Base-by-base conservation (phyloP, 2,888 invertebrate genomes). In the Leuctra nigra region DNA sequence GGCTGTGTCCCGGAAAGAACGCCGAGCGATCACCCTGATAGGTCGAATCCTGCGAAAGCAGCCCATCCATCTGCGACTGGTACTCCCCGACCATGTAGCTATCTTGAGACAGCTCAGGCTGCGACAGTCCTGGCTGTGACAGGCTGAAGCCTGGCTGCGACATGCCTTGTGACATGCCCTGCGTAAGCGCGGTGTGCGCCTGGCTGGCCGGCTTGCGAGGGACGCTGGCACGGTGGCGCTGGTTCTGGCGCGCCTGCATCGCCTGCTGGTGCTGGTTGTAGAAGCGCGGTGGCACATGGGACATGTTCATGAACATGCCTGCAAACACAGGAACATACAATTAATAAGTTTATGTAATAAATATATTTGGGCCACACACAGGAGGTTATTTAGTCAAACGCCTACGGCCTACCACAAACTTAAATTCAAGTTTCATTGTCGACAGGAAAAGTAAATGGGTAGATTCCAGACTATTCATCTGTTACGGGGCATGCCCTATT, bases 251-350 rank as follows among this genome's bases (percentile, higher is more conserved):
- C 0, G 77, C 78, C 64, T 80, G 80, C 55, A 85, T 69, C 0
- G 84, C 82, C 66, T 83, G 83, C 65, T 82, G 84, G 66, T 84
- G 84, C 64, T 86, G 86, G 66, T 86, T 87, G 68, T 84, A 86
- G 71, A 85, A 87, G 4, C 87, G 73, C 0, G 87, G 86, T 25
- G 86, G 85, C 56, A 87, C 82, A 65, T 84, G 85, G 13, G 84
- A 81, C 87, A 89, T 92, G 72, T 89, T 92, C 83, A 94, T 87
- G 65, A 92, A 87, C 90, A 96, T 94, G 39, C 94, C 93, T 47
- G 93, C 87, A 0, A 95, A 91, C 2, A 97, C 93, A 9, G 18
- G 0, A 96, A 94, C 63, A 95, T 80, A 4, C 4, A 14, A 6
- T 7, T 38, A 6, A 14, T 6, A 29, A 29, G 29, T 29, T 11